Evolutionary conservation across 2,113 vertebrate genomes (phyloP).

Genomic region (Anoplopoma fimbria): DNA sequence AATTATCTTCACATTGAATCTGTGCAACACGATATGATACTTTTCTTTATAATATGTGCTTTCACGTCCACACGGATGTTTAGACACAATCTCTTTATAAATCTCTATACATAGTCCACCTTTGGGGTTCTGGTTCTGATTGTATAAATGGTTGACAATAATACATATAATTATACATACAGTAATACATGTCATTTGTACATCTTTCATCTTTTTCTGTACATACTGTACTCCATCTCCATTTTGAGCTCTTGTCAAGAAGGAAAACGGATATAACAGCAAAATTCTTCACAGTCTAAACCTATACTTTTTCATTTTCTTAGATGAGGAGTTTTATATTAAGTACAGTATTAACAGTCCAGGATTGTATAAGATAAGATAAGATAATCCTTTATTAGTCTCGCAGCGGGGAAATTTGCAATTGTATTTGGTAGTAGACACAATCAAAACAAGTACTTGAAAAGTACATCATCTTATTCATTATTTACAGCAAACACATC

Average conservation of each 20-base stretch:
- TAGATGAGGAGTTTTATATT: not conserved
- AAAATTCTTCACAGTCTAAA: not conserved
- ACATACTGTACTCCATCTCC: not conserved
- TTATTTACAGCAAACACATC: not conserved
- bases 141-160: constrained; percentile 6
- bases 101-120: not conserved
- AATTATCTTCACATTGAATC: not conserved
- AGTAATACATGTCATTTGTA: not conserved
- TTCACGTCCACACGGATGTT: not conserved
- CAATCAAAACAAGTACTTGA: not conserved
- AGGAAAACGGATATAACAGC: not conserved
- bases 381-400: no score
- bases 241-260: constrained; percentile 36
- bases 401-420: no score
- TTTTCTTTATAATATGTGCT: constrained; percentile 17
- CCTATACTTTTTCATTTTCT: not conserved
- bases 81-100: not conserved
- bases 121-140: not conserved
- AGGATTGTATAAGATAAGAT: not conserved
- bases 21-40: not conserved
- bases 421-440: not conserved
- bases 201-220: not conserved
- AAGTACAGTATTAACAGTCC: not conserved
- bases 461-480: not conserved
- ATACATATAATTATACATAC: no score